These are phyloP conservation scores for Procambarus virginalis DNA, from an alignment of 1,140 invertebrate genomes.

Conservation along the genomic window DNA sequence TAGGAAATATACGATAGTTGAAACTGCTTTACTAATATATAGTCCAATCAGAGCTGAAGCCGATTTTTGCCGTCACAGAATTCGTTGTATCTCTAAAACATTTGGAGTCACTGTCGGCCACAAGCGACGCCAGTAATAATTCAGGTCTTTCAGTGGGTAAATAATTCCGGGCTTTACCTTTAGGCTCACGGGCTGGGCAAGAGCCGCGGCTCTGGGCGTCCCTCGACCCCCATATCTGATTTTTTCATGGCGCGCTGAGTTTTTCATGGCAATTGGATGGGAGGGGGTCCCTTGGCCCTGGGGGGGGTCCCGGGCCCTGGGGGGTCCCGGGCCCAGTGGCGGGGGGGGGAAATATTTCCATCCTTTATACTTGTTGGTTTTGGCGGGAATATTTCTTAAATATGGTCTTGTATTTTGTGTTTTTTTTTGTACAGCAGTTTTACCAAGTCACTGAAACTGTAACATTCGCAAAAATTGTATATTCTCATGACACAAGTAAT, in stretches of 20 bases:
- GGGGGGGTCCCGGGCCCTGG: background rate
- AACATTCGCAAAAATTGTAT: background rate
- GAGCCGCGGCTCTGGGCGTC: slow-evolving; percentile 22
- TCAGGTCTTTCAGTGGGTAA: slow-evolving; percentile 38
- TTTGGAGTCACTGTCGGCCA: slow-evolving; percentile 32
- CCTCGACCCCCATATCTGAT: slow-evolving; percentile 51
- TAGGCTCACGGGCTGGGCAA: slow-evolving; percentile 34
- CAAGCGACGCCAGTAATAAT: slow-evolving; percentile 44
- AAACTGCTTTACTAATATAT: slow-evolving; percentile 13
- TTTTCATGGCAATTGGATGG: slow-evolving; percentile 48
- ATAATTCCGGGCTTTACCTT: slow-evolving; percentile 48
- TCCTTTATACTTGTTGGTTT: slow-evolving; percentile 5
- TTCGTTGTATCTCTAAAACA: slow-evolving; percentile 27
- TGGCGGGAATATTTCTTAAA: slow-evolving; percentile 8
- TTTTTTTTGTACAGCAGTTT: background rate
- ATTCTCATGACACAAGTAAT: background rate
- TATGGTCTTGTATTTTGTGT: background rate
- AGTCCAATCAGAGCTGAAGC: slow-evolving; percentile 20
- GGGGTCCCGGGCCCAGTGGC: too few species aligned
- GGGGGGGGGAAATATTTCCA: background rate
- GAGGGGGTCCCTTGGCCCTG: background rate
- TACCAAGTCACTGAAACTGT: background rate
- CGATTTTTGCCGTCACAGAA: slow-evolving; percentile 36
- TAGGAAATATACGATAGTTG: slow-evolving; percentile 20
- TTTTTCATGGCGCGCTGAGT: slow-evolving; percentile 53